Conservation (phyloP, 2,113 vertebrate species). For the Recurvirostra avosetta region DNA sequence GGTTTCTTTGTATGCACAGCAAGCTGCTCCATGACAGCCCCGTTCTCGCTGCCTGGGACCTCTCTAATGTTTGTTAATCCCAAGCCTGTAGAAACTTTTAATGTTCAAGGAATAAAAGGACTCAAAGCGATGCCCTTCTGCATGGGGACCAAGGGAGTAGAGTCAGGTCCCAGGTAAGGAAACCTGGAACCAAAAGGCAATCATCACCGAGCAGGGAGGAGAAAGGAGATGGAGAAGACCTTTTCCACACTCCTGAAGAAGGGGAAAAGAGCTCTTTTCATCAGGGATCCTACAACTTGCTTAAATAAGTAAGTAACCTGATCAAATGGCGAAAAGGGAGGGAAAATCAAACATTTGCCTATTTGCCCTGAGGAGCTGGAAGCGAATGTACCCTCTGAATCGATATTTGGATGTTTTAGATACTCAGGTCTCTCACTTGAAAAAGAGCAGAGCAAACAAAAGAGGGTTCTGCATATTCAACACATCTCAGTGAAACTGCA, state of each 20-base stretch:
- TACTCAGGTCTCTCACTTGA: neutral
- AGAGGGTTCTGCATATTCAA: neutral
- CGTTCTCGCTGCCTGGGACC: conserved; percentile 51
- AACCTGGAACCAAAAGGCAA: neutral
- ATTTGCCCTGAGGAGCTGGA: neutral
- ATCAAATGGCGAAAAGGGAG: neutral
- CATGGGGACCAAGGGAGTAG: neutral
- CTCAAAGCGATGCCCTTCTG: neutral
- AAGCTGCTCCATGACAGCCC: conserved; percentile 33
- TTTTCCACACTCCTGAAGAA: neutral
- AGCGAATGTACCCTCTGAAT: neutral
- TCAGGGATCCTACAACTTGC: neutral
- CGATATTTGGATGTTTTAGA: neutral
- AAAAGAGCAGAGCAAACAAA: conserved; percentile 4
- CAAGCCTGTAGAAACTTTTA: neutral
- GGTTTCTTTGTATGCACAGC: conserved; percentile 66
- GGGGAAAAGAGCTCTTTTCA: neutral
- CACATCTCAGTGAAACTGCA: neutral
- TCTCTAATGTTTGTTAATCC: conserved; percentile 47
- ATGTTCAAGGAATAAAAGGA: neutral
- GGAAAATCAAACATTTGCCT: conserved; percentile 25
- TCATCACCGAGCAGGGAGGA: neutral
- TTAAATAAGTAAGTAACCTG: neutral
- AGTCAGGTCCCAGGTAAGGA: neutral
- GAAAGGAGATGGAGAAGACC: neutral